Evolutionary conservation across 2,797 vertebrate genomes (phyloP), one percentile per base, ranked within the genome.

Genomic region (Fringilla coelebs): DNA sequence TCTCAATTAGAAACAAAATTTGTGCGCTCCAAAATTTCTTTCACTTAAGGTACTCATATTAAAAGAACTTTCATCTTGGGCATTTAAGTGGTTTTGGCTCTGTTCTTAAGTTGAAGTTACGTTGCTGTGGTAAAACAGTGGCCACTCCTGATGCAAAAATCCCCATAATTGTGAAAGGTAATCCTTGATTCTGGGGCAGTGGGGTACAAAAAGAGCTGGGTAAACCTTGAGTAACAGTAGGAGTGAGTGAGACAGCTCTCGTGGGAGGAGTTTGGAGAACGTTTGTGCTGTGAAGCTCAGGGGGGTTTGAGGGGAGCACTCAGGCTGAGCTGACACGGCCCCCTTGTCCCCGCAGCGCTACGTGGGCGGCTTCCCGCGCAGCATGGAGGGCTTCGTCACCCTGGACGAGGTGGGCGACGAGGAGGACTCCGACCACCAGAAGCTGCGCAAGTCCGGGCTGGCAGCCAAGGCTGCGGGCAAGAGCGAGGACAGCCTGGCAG

Each of bases 371-470:
- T 99, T 98, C 95, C 98, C 98, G 8, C 98, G 98, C 88, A 99
- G 98, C 98, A 98, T 99, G 98, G 99, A 99, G 96, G 98, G 99
- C 93, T 99, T 99, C 97, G 99, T 99, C 96, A 99, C 98, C 80
- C 96, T 99, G 89, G 99, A 99, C 82, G 99, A 99, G 93, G 97
- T 99, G 85, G 98, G 98, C 10, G 99, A 99, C 34, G 98, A 99
- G 10, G 98, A 99, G 86, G 98, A 99, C 89, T 93, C 94, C 0
- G 98, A 98, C 41, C 96, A 96, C 90, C 96, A 98, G 34, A 98
- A 98, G 55, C 94, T 97, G 51, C 97, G 96, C 63, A 96, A 97
- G 96, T 96, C 96, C 2, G 97, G 93, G 74, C 93, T 96, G 87
- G 93, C 94, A 9, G 70, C 66, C 57, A 98, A 97, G 96, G 54